Percentiles rank a stretch among this genome's conserved stretches.
phyloP scores from a whole-genome alignment of 2,888 invertebrate species.

The Agriopis marginaria region DNA sequence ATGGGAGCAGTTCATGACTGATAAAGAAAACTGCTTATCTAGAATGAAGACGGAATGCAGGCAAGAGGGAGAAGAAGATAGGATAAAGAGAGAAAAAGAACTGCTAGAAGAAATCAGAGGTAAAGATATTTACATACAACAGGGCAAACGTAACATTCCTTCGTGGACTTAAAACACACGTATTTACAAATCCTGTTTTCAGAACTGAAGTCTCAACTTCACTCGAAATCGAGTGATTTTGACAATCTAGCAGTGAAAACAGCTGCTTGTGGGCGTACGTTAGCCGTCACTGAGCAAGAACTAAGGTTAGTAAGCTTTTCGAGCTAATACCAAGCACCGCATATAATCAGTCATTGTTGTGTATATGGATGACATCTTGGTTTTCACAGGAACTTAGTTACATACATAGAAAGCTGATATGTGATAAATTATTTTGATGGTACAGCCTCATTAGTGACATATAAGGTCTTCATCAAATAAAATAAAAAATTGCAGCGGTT shows the following conservation, averaged over 20 bases:
- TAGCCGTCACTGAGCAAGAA: conserved; percentile 80
- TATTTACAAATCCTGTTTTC: conserved; percentile 43
- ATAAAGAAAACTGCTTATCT: conserved; percentile 87
- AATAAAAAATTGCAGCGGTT: not conserved
- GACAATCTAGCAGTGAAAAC: conserved; percentile 69
- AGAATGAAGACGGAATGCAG: conserved; percentile 87
- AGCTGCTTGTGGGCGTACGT: conserved; percentile 74
- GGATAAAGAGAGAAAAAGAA: conserved; percentile 79
- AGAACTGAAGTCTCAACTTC: conserved; percentile 76
- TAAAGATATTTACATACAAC: conserved; percentile 40
- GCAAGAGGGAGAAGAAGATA: conserved; percentile 81
- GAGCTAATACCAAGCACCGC: not conserved
- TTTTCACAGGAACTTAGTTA: not conserved
- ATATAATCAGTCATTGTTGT: conserved; percentile 2
- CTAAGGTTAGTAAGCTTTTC: conserved; percentile 64
- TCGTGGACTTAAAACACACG: not conserved
- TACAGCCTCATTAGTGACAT: not conserved
- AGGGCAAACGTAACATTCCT: not conserved
- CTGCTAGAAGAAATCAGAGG: conserved; percentile 78
- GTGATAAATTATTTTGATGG: not conserved
- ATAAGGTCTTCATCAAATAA: not conserved
- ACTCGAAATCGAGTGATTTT: conserved; percentile 68
- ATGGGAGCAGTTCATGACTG: conserved; percentile 88
- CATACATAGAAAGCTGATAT: not conserved
- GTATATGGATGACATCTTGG: conserved; percentile 23